Evolutionary conservation across 2,797 vertebrate species (phyloP).

Genomic region (Tiaroga cobitis): DNA sequence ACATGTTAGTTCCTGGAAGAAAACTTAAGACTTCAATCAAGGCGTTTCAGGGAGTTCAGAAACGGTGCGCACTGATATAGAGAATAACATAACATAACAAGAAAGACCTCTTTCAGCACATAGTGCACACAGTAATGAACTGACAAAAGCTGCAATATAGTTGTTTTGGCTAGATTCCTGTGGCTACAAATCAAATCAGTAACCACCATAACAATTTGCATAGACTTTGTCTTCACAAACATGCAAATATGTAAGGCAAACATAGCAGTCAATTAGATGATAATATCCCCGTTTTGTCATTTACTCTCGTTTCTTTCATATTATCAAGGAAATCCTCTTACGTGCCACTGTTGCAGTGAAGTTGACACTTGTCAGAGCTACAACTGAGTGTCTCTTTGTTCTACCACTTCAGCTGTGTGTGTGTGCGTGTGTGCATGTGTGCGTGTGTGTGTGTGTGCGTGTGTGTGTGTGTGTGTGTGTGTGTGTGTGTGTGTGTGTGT

Average conservation of each 20-base stretch:
- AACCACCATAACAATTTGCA: background rate
- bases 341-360: conserved; percentile 47
- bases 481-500: conserved; percentile 45
- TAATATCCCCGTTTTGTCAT: conserved; percentile 24
- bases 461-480: conserved; percentile 33
- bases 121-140: background rate
- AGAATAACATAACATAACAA: background rate
- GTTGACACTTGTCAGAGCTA: conserved; percentile 60
- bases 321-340: conserved; percentile 37
- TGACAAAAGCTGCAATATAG: background rate
- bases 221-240: conserved; percentile 6
- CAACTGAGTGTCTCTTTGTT: conserved; percentile 47
- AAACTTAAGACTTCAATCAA: background rate
- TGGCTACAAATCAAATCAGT: background rate
- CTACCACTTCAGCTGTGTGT: conserved; percentile 22
- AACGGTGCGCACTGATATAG: background rate
- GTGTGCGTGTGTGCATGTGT: conserved; percentile 31
- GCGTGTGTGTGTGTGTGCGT: conserved; percentile 41
- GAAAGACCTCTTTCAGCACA: background rate
- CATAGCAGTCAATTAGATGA: conserved; percentile 31
- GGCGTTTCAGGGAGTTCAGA: background rate
- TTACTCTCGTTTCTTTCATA: conserved; percentile 21
- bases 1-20: background rate
- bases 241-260: conserved; percentile 18
- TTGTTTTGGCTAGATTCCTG: conserved; percentile 14